These are phyloP conservation scores for Manis crassicaudata DNA, from an alignment of 2,797 vertebrate species.

Conservation along the genomic window DNA sequence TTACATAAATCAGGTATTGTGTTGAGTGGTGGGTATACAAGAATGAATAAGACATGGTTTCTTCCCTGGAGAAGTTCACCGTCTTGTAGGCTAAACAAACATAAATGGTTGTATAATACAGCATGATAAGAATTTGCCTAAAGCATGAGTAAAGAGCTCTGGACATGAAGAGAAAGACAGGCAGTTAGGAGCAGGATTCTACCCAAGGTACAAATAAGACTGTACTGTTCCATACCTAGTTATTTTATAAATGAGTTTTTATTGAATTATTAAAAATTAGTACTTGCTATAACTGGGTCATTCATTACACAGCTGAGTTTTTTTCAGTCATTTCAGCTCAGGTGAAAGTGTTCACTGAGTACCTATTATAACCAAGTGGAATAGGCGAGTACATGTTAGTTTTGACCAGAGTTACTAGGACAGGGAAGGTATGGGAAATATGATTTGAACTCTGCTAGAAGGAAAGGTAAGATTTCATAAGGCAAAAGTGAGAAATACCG, in stretches of 20 bases:
- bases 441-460: neutral
- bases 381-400: neutral
- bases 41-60: neutral
- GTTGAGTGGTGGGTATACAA: neutral
- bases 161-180: neutral
- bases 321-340: neutral
- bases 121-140: neutral
- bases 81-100: neutral
- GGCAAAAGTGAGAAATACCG: neutral
- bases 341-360: neutral
- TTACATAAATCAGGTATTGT: neutral
- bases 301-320: neutral
- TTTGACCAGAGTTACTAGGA: neutral
- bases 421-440: neutral
- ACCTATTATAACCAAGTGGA: neutral
- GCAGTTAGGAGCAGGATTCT: neutral
- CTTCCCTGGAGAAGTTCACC: neutral
- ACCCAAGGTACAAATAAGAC: neutral
- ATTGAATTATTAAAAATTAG: conserved; percentile 27
- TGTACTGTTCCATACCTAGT: neutral
- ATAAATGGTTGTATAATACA: neutral
- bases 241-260: neutral
- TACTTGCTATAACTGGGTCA: neutral
- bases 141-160: neutral
- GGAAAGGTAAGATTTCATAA: neutral